A percentile compares a stretch with the other conserved stretches of the same genome.
phyloP scores from a whole-genome alignment of 2,113 vertebrate genomes.

The Boleophthalmus pectinirostris region DNA sequence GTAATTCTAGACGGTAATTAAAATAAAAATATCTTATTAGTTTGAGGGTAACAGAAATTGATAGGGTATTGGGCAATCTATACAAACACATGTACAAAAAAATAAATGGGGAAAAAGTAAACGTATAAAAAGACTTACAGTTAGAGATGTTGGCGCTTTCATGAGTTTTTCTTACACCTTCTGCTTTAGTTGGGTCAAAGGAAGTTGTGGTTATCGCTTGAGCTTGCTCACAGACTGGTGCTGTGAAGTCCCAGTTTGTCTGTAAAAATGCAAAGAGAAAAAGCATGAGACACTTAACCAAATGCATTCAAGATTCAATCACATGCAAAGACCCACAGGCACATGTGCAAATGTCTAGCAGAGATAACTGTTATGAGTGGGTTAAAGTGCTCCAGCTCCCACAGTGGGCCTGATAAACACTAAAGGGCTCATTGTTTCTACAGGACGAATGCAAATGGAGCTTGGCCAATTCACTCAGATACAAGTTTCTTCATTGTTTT shows the following conservation, averaged over 20 bases:
- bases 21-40: neutral
- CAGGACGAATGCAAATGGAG: constrained; percentile 51
- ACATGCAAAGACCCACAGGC: constrained; percentile 31
- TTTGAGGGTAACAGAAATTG: neutral
- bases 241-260: neutral
- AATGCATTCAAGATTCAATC: constrained; percentile 3
- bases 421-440: constrained; percentile 61
- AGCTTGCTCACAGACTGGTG: neutral
- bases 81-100: neutral
- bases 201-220: constrained; percentile 53
- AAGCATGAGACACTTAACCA: constrained; percentile 4
- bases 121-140: constrained; percentile 45
- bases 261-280: neutral
- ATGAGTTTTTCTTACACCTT: constrained; percentile 43
- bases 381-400: constrained; percentile 51
- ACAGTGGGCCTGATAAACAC: constrained; percentile 57
- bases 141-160: constrained; percentile 4
- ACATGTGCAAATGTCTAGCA: constrained; percentile 23
- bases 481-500: constrained; percentile 34
- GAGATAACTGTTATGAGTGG: constrained; percentile 27
- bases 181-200: constrained; percentile 36
- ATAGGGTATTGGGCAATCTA: neutral
- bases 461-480: constrained; percentile 30
- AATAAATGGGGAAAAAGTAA: neutral
- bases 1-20: too few relatives aligned